Evolutionary conservation across 2,888 invertebrate species (phyloP).

Genomic region (Drosophila trichaetosa): DNA sequence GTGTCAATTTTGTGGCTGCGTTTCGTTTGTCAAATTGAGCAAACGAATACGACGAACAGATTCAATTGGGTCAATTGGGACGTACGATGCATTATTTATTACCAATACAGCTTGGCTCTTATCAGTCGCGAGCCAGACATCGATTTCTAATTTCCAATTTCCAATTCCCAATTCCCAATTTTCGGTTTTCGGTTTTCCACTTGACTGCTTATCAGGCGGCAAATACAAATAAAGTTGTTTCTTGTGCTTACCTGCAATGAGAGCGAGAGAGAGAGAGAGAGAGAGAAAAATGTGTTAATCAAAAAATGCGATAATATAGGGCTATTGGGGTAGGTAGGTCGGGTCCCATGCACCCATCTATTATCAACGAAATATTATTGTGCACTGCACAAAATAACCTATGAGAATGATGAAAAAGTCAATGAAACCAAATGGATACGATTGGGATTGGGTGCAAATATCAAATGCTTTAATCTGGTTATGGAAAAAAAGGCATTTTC

Average conservation of each 20-base stretch:
- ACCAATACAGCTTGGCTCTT: constrained; percentile 7
- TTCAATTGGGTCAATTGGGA: constrained; percentile 54
- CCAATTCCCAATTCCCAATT: constrained; percentile 8
- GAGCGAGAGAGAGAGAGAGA: constrained; percentile 13
- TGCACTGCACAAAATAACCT: background rate
- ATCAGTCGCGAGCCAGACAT: constrained; percentile 10
- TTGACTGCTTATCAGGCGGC: constrained; percentile 25
- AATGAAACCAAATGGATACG: background rate
- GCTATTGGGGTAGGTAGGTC: constrained; percentile 45
- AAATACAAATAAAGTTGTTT: constrained; percentile 8
- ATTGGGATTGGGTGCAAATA: background rate
- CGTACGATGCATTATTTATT: constrained; percentile 23
- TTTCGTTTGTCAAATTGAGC: constrained; percentile 58
- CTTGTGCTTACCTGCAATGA: constrained; percentile 51
- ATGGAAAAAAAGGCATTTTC: background rate
- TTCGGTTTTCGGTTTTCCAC: constrained; percentile 24
- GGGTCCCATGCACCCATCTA: background rate
- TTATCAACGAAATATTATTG: background rate
- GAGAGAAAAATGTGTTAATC: constrained; percentile 31
- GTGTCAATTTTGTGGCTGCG: constrained; percentile 48
- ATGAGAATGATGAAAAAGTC: background rate
- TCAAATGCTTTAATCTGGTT: background rate
- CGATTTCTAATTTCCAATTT: constrained; percentile 19
- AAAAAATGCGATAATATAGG: background rate
- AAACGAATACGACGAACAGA: constrained; percentile 10